phyloP scores from a whole-genome alignment of 2,888 invertebrate genomes.

The Noctua janthe region DNA sequence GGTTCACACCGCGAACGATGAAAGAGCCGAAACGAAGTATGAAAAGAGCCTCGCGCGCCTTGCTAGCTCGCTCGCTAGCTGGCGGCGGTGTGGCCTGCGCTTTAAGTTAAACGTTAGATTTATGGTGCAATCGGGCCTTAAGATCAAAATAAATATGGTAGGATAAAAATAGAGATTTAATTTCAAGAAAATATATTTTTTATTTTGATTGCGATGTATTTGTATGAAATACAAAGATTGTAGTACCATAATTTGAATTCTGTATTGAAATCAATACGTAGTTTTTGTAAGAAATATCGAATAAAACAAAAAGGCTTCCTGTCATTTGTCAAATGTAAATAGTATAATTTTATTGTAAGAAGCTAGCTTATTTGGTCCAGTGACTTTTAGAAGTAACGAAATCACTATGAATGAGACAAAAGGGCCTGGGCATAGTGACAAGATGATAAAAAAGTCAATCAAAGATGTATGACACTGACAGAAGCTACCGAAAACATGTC shows the following conservation, averaged over 20 bases:
- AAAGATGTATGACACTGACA: not conserved
- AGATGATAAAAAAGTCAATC: not conserved
- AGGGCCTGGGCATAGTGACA: not conserved
- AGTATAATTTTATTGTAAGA: not conserved
- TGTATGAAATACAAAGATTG: slow-evolving; percentile 32
- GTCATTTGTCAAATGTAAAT: slow-evolving; percentile 15
- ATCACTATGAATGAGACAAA: not conserved
- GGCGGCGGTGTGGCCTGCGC: too few species aligned
- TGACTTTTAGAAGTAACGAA: not conserved
- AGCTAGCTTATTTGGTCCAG: not conserved
- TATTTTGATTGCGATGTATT: not conserved
- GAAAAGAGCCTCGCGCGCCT: too few species aligned
- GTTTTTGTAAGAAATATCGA: not conserved
- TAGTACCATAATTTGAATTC: slow-evolving; percentile 1
- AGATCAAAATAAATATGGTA: not conserved
- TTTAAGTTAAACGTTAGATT: not conserved
- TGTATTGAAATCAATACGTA: slow-evolving; percentile 1
- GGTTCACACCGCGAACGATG: too few species aligned
- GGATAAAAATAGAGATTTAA: slow-evolving; percentile 14
- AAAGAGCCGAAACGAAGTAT: too few species aligned
- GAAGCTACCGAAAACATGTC: not conserved
- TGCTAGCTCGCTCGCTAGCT: too few species aligned
- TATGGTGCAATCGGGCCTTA: not conserved
- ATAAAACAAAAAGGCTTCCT: not conserved
- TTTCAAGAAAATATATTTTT: slow-evolving; percentile 22